Conservation (phyloP, 2,113 vertebrate species). For the Pluvianellus socialis region DNA sequence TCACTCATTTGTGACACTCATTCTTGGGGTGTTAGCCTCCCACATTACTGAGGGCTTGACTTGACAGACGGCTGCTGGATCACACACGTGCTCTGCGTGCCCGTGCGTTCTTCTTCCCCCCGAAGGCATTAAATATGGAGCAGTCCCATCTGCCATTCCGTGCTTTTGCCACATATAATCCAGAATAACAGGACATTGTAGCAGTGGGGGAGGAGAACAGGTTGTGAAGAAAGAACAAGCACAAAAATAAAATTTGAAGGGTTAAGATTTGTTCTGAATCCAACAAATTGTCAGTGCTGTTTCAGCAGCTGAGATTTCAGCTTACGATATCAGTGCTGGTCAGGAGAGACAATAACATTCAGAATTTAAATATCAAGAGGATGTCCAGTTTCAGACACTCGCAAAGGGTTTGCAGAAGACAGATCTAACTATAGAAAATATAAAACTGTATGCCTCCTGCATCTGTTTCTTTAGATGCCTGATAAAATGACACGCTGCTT, state of each 20-base stretch:
- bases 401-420: background rate
- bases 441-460: background rate
- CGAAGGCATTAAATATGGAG: slow-evolving; percentile 27
- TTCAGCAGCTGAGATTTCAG: background rate
- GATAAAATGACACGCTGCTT: background rate
- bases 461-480: background rate
- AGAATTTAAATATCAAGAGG: background rate
- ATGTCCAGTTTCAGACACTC: background rate
- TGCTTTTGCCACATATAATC: background rate
- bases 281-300: background rate
- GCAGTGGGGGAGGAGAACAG: background rate
- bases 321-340: background rate
- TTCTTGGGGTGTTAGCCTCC: background rate
- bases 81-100: background rate
- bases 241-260: background rate
- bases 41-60: background rate
- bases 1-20: background rate
- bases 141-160: background rate
- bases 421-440: background rate
- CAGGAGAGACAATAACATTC: background rate
- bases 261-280: background rate
- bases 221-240: background rate
- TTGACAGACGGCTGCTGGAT: background rate
- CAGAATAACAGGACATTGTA: background rate
- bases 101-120: background rate